Conservation (phyloP, 2,888 invertebrate species). For the Xylota sylvarum region DNA sequence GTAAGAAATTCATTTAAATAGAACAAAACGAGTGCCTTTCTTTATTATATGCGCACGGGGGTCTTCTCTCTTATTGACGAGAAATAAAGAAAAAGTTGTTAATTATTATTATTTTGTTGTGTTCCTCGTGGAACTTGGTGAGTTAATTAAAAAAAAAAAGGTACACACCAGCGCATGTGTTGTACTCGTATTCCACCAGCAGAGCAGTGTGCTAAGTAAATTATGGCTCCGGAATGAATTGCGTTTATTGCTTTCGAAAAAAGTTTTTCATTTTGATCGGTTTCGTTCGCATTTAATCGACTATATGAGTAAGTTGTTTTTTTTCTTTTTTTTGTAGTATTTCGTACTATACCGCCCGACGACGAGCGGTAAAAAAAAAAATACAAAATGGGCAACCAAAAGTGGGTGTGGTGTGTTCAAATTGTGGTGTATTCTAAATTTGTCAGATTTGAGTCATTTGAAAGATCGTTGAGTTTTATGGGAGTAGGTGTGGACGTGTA, state of each 20-base stretch:
- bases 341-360: background rate
- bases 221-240: slow-evolving; percentile 23
- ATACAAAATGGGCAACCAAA: no score
- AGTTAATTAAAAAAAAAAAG: slow-evolving; percentile 46
- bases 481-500: background rate
- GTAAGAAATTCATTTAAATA: slow-evolving; percentile 59
- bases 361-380: background rate
- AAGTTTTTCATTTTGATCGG: slow-evolving; percentile 21
- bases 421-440: background rate
- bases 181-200: background rate
- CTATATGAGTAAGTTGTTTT: background rate
- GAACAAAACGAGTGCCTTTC: slow-evolving; percentile 35
- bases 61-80: background rate
- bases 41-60: background rate
- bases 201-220: slow-evolving; percentile 2
- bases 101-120: slow-evolving; percentile 28
- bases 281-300: slow-evolving; percentile 18
- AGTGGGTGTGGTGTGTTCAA: background rate
- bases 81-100: slow-evolving; percentile 30
- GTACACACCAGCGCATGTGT: slow-evolving; percentile 18
- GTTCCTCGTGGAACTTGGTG: slow-evolving; percentile 1
- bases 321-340: background rate
- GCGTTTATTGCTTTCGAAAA: slow-evolving; percentile 32
- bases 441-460: background rate
- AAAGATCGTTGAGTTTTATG: background rate